These are phyloP conservation scores for Misgurnus anguillicaudatus DNA, from an alignment of 2,113 vertebrate species.

Conservation along the genomic window DNA sequence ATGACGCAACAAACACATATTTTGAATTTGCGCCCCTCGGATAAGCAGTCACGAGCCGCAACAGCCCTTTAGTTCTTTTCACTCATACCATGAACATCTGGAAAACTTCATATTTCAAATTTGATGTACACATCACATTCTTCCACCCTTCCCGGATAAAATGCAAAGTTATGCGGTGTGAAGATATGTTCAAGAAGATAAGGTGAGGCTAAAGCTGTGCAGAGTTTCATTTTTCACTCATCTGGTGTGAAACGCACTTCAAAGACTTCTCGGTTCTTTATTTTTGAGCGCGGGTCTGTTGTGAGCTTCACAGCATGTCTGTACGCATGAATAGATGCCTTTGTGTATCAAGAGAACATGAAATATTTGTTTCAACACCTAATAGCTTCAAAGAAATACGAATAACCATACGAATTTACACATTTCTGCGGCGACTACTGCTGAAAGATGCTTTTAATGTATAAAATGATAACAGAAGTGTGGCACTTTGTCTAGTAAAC, in stretches of 20 bases:
- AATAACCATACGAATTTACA: not conserved
- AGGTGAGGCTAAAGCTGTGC: not conserved
- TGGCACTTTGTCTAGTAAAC: slow-evolving; percentile 19
- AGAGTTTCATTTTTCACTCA: not conserved
- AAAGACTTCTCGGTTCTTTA: not conserved
- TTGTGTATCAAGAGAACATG: not conserved
- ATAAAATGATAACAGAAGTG: slow-evolving; percentile 11
- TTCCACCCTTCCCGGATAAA: not conserved
- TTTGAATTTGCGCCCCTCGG: no score
- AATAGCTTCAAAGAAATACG: not conserved
- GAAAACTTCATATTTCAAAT: no score
- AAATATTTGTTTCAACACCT: not conserved
- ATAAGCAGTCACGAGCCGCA: no score
- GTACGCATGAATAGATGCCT: slow-evolving; percentile 1
- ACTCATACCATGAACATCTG: no score
- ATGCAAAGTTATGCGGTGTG: not conserved
- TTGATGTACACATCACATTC: not conserved
- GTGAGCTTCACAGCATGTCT: not conserved
- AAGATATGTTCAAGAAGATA: not conserved
- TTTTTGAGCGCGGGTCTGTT: not conserved
- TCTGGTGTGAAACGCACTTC: not conserved
- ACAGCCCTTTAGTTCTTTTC: no score
- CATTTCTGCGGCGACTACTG: not conserved
- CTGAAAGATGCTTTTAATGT: not conserved
- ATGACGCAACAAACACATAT: no score